Conservation (phyloP, 2,113 vertebrate species). For the Macaca nemestrina region DNA sequence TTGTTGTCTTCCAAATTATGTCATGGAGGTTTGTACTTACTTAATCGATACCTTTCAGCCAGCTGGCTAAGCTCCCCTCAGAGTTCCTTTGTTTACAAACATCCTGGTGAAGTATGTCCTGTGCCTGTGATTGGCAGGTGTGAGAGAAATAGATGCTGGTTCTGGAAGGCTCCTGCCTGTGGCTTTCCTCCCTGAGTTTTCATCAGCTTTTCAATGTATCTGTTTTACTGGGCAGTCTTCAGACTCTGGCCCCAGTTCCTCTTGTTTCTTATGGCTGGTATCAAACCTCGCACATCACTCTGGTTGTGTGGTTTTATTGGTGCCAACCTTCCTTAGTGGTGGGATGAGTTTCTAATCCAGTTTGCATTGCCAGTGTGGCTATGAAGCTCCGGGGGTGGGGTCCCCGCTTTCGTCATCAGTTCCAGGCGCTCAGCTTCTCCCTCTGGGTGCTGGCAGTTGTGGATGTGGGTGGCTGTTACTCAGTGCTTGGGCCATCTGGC, state of each 20-base stretch:
- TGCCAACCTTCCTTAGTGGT: not conserved
- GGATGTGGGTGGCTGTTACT: not conserved
- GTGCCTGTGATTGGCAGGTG: not conserved
- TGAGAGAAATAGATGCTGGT: not conserved
- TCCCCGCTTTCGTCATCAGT: not conserved
- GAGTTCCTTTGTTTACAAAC: constrained; percentile 38
- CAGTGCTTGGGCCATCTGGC: no score
- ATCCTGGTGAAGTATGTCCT: not conserved
- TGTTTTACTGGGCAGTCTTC: not conserved
- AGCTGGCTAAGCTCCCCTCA: not conserved
- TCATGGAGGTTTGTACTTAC: constrained; percentile 8
- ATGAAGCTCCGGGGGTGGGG: not conserved
- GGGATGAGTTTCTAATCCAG: not conserved
- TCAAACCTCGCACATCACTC: not conserved
- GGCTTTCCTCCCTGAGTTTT: not conserved
- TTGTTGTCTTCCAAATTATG: not conserved
- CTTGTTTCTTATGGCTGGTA: not conserved
- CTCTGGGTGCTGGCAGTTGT: not conserved
- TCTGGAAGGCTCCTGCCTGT: not conserved
- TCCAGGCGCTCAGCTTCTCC: not conserved
- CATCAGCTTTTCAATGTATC: not conserved
- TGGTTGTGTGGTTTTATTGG: not conserved
- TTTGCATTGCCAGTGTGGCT: not conserved
- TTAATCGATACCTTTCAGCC: not conserved
- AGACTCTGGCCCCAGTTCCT: not conserved